Base-by-base conservation (phyloP, 2,797 vertebrate species). In the Gymnoscopelus microlampas region DNA sequence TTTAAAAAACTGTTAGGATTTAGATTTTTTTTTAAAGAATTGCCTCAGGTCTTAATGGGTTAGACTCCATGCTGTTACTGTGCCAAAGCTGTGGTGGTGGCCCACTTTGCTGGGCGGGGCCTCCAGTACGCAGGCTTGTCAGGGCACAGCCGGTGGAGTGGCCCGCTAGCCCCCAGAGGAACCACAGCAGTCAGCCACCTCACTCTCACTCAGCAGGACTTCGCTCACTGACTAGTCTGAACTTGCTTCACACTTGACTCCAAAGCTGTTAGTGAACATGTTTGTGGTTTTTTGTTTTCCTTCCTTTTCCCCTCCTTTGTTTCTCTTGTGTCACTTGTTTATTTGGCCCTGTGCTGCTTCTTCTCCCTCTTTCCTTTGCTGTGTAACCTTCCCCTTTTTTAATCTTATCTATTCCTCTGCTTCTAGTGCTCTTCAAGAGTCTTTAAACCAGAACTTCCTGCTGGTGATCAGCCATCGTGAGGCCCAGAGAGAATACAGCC, bases 401-500 rank as follows among this genome's bases (percentile, higher is more conserved):
- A 24, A 35, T 91, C 90, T 88, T 88, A 89, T 91, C 84, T 85
- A 79, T 80, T 91, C 87, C 84, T 73, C 53, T 29, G 50, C 62
- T 6, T 87, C 60, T 92, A 99, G 98, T 92, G 92, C 93, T 94
- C 96, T 97, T 84, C 97, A 96, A 92, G 98, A 99, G 88, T 96
- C 96, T 81, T 95, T 98, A 96, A 98, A 95, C 95, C 96, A 99
- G 91, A 99, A 95, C 95, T 99, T 96, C 94, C 95, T 98, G 93
- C 95, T 99, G 93, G 94, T 99, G 69, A 94, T 99, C 94, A 98
- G 94, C 92, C 97, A 99, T 92, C 95, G 95, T 75, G 98, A 99
- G 92, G 96, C 96, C 89, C 97, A 99, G 96, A 97, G 95, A 93
- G 97, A 99, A 89, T 99, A 99, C 95, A 99, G 85, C 94, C 96